These are phyloP conservation scores for Anomalospiza imberbis DNA, from an alignment of 2,797 vertebrate species.

Conservation along the genomic window DNA sequence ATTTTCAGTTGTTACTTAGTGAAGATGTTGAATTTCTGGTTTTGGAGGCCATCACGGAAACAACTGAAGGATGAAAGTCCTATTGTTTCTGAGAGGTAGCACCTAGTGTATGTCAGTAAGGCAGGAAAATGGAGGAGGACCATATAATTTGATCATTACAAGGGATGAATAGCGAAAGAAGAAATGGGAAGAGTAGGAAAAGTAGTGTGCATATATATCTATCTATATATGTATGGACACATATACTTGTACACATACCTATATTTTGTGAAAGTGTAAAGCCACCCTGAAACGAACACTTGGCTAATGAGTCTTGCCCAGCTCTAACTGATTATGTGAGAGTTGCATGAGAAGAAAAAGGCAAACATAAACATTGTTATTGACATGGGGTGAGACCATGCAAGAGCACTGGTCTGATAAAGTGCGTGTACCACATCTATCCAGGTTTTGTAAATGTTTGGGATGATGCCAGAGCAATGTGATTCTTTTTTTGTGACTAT, in stretches of 20 bases:
- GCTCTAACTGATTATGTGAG: background rate
- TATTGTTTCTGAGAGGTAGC: background rate
- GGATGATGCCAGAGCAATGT: background rate
- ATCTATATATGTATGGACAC: background rate
- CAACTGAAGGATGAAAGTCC: background rate
- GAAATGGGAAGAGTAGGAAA: background rate
- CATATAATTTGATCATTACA: background rate
- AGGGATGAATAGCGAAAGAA: background rate
- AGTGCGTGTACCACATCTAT: background rate
- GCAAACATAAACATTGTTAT: background rate
- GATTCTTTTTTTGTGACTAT: background rate
- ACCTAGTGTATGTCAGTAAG: background rate
- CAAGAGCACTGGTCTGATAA: background rate
- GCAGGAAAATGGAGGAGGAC: background rate
- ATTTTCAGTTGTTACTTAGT: background rate
- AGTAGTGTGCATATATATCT: background rate
- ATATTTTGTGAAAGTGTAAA: background rate
- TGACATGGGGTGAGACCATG: background rate
- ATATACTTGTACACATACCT: too few species aligned
- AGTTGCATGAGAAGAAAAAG: background rate
- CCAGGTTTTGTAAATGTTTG: background rate
- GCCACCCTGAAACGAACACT: background rate
- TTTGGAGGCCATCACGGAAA: background rate
- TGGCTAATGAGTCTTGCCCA: background rate
- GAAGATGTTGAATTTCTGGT: background rate